A percentile compares a stretch with the other conserved stretches of the same genome.
These are phyloP conservation scores for Hirtodrosophila histrioides DNA, from an alignment of 2,888 invertebrate species.

Conservation along the genomic window DNA sequence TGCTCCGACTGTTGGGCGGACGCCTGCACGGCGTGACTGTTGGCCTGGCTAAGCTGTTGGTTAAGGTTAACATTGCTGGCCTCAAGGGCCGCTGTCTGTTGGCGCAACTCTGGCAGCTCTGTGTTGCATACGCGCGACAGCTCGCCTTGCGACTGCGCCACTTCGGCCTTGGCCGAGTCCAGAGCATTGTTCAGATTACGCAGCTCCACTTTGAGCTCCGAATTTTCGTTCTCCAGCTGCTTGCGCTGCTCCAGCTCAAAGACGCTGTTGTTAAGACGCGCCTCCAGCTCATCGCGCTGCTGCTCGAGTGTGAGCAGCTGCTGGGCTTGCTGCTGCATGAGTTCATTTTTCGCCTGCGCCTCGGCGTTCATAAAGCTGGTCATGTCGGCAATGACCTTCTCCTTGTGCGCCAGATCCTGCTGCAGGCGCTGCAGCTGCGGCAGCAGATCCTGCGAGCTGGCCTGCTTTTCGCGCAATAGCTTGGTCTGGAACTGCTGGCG, in stretches of 20 bases:
- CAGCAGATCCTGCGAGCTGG: conserved; percentile 81
- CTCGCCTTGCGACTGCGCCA: conserved; percentile 72
- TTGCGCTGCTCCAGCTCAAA: conserved; percentile 82
- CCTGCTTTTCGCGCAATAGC: conserved; percentile 81
- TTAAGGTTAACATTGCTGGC: conserved; percentile 62
- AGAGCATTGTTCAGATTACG: conserved; percentile 83
- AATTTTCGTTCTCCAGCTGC: conserved; percentile 79
- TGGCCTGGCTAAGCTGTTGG: conserved; percentile 71
- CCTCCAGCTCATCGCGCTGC: conserved; percentile 82
- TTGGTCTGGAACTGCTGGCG: conserved; percentile 83
- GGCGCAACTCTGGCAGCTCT: conserved; percentile 76
- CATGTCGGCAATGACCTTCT: conserved; percentile 81
- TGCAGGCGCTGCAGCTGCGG: conserved; percentile 82
- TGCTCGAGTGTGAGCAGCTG: conserved; percentile 80
- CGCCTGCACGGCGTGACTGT: conserved; percentile 71
- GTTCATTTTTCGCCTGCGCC: conserved; percentile 79
- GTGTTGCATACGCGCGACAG: conserved; percentile 62
- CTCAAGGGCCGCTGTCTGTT: conserved; percentile 60
- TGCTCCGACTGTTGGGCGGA: conserved; percentile 76
- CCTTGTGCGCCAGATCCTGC: conserved; percentile 81
- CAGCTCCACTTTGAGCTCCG: conserved; percentile 82
- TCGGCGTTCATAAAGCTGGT: conserved; percentile 80
- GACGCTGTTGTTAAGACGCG: conserved; percentile 79
- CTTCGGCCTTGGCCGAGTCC: conserved; percentile 80
- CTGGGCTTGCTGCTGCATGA: conserved; percentile 80